phyloP scores from a whole-genome alignment of 2,888 invertebrate species.

The Caenorhabditis sp. region DNA sequence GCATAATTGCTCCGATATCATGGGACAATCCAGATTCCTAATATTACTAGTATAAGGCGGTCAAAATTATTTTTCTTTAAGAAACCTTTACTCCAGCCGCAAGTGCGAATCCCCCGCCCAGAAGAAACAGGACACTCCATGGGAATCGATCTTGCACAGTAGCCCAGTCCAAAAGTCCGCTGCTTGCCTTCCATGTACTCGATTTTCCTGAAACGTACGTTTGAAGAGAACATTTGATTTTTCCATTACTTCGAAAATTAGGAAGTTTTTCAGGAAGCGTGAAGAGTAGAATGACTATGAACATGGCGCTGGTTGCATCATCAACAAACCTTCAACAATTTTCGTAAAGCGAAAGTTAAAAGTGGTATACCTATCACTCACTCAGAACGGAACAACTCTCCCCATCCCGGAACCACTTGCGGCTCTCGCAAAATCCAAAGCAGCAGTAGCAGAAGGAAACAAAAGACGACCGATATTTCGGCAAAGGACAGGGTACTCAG shows the following conservation, averaged over 20 bases:
- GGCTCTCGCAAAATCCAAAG: conserved; percentile 93
- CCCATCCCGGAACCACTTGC: conserved; percentile 91
- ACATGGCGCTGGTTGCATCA: conserved; percentile 84
- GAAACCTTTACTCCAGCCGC: conserved; percentile 75
- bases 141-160: conserved; percentile 72
- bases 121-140: conserved; percentile 74
- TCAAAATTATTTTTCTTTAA: too few species aligned
- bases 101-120: conserved; percentile 77
- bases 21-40: conserved; percentile 85
- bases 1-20: conserved; percentile 86
- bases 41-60: conserved; percentile 9
- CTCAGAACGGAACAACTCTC: conserved; percentile 80
- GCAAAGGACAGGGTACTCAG: conserved; percentile 66
- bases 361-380: too few species aligned
- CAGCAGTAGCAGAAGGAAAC: conserved; percentile 84
- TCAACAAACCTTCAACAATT: conserved; percentile 71
- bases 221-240: too few species aligned
- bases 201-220: conserved; percentile 4
- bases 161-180: conserved; percentile 70
- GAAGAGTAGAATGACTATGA: conserved; percentile 89
- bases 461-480: conserved; percentile 52
- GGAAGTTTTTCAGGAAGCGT: conserved; percentile 86
- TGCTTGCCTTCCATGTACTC: conserved; percentile 29
- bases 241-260: conserved; percentile 1
- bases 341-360: too few species aligned